A percentile compares a stretch with the other conserved stretches of the same genome.
phyloP scores from a whole-genome alignment of 2,113 vertebrate species.

The Thomomys bottae region DNA sequence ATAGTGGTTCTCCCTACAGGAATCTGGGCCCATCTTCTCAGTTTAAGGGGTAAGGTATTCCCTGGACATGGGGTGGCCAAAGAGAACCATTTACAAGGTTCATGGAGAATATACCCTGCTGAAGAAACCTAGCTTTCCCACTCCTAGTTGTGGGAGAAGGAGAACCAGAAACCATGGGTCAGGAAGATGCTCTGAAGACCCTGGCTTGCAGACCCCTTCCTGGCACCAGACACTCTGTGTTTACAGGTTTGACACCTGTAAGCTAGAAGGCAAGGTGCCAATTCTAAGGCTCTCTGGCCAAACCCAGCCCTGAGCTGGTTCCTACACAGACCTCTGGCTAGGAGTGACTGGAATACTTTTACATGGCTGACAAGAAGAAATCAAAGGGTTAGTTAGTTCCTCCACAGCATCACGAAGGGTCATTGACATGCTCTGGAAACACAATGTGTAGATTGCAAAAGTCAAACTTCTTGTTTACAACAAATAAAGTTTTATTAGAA shows the following conservation, averaged over 20 bases:
- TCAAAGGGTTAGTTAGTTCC: neutral
- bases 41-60: neutral
- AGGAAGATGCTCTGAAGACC: neutral
- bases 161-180: neutral
- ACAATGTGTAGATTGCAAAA: neutral
- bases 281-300: neutral
- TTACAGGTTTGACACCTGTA: neutral
- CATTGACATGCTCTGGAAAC: too few relatives aligned
- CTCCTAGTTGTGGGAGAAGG: neutral
- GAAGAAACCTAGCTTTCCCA: too few relatives aligned
- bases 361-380: neutral
- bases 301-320: neutral
- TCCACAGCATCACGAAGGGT: neutral
- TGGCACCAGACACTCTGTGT: neutral
- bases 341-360: neutral
- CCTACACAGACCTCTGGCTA: neutral
- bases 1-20: neutral
- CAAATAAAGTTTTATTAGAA: conserved; percentile 46
- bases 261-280: neutral
- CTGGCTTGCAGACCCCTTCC: neutral
- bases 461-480: neutral
- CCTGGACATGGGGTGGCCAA: neutral
- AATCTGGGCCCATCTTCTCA: neutral
- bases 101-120: neutral
- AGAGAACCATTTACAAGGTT: neutral